Conservation (phyloP, 2,113 vertebrate species). For the Colaptes auratus region DNA sequence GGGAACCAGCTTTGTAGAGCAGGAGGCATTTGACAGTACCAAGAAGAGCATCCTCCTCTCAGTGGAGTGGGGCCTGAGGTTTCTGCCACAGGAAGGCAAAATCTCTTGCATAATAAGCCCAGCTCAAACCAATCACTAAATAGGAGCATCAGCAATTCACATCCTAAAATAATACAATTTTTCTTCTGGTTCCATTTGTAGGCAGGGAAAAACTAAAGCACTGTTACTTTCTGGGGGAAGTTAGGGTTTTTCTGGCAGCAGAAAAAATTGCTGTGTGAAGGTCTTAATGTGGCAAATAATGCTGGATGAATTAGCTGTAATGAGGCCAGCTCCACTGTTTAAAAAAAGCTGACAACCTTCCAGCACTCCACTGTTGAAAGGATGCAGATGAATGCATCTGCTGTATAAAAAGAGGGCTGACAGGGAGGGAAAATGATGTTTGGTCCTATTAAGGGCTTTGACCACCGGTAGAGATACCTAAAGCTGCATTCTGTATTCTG, state of each 20-base stretch:
- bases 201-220: background rate
- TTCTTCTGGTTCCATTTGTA: background rate
- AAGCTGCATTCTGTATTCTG: background rate
- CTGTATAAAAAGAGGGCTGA: background rate
- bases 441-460: background rate
- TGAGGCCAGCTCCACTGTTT: background rate
- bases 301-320: background rate
- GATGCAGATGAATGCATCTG: background rate
- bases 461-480: background rate
- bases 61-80: background rate
- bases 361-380: background rate
- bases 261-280: background rate
- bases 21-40: background rate
- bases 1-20: background rate
- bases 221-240: background rate
- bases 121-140: background rate
- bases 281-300: background rate
- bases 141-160: background rate
- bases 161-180: background rate
- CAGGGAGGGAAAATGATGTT: background rate
- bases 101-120: background rate
- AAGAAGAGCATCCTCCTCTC: background rate
- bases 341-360: background rate
- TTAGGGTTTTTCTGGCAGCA: background rate
- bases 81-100: background rate